phyloP scores from a whole-genome alignment of 2,797 vertebrate genomes.

The Peromyscus attwateri region DNA sequence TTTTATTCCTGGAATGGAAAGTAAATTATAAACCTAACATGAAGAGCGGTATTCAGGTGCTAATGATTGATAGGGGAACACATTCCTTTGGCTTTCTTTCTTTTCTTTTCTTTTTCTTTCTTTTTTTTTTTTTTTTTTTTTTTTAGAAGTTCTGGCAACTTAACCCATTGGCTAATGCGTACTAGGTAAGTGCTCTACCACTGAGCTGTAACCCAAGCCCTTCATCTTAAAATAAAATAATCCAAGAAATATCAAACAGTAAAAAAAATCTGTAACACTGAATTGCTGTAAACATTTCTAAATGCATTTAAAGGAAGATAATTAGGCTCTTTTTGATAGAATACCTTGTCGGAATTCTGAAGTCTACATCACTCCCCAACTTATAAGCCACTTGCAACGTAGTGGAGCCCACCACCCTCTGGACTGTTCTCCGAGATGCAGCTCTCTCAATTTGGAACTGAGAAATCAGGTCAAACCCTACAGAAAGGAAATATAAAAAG shows the following conservation, averaged over 20 bases:
- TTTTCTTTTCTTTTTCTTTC: background rate
- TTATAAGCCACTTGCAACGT: slow-evolving; percentile 91
- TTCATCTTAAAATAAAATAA: slow-evolving; percentile 63
- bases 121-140: background rate
- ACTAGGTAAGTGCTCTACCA: background rate
- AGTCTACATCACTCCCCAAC: slow-evolving; percentile 92
- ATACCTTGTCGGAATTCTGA: slow-evolving; percentile 94
- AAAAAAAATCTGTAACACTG: background rate
- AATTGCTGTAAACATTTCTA: background rate
- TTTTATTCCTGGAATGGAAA: slow-evolving; percentile 65
- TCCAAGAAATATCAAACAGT: slow-evolving; percentile 44
- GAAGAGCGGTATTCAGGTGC: slow-evolving; percentile 46
- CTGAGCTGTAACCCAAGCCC: background rate
- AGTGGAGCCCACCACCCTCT: slow-evolving; percentile 91
- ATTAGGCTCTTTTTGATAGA: background rate
- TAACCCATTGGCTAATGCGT: background rate
- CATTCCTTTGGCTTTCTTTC: slow-evolving; percentile 2
- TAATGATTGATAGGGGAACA: slow-evolving; percentile 40
- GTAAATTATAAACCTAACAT: slow-evolving; percentile 67
- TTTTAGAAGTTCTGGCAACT: background rate
- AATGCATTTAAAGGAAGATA: background rate
- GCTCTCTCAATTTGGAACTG: slow-evolving; percentile 95
- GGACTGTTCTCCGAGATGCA: slow-evolving; percentile 90
- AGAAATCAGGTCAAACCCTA: slow-evolving; percentile 95
- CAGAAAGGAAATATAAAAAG: slow-evolving; percentile 57